These are phyloP conservation scores for Drosophila lowei DNA, from an alignment of 1,140 invertebrate genomes.

Conservation along the genomic window DNA sequence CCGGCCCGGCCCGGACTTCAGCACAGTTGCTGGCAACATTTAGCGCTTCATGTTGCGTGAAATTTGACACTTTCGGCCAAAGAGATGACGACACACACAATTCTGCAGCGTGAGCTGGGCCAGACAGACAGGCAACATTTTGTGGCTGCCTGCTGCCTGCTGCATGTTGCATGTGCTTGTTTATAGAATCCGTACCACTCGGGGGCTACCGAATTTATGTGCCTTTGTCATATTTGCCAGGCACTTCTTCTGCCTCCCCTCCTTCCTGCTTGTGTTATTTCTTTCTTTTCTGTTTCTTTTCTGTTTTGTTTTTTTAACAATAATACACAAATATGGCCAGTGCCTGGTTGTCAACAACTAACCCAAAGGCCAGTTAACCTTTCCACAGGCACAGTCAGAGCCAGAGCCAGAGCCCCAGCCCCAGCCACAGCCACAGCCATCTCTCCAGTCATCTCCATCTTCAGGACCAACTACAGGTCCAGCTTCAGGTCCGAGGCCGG, in stretches of 20 bases:
- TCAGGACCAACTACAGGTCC: slow-evolving; percentile 3
- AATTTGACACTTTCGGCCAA: slow-evolving; percentile 74
- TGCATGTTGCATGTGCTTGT: slow-evolving; percentile 46
- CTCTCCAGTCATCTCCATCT: slow-evolving; percentile 11
- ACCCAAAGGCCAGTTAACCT: slow-evolving; percentile 50
- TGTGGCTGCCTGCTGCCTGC: slow-evolving; percentile 12
- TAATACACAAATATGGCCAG: slow-evolving; percentile 80
- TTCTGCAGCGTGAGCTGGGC: slow-evolving; percentile 35
- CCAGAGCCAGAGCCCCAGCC: neutral
- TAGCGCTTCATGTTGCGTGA: slow-evolving; percentile 81
- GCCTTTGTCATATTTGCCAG: slow-evolving; percentile 78
- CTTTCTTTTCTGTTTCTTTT: neutral
- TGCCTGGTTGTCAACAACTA: slow-evolving; percentile 76
- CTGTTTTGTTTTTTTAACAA: slow-evolving; percentile 56
- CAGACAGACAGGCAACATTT: slow-evolving; percentile 73
- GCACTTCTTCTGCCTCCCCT: slow-evolving; percentile 30
- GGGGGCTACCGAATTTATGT: slow-evolving; percentile 76
- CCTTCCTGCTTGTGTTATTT: slow-evolving; percentile 9
- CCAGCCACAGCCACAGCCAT: slow-evolving; percentile 9
- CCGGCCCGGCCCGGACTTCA: neutral
- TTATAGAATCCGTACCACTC: slow-evolving; percentile 35
- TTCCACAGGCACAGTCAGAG: slow-evolving; percentile 13
- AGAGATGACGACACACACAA: slow-evolving; percentile 70
- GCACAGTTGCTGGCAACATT: slow-evolving; percentile 73
- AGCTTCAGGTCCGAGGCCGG: neutral